phyloP scores from a whole-genome alignment of 2,113 vertebrate species.

The Gambusia holbrooki region DNA sequence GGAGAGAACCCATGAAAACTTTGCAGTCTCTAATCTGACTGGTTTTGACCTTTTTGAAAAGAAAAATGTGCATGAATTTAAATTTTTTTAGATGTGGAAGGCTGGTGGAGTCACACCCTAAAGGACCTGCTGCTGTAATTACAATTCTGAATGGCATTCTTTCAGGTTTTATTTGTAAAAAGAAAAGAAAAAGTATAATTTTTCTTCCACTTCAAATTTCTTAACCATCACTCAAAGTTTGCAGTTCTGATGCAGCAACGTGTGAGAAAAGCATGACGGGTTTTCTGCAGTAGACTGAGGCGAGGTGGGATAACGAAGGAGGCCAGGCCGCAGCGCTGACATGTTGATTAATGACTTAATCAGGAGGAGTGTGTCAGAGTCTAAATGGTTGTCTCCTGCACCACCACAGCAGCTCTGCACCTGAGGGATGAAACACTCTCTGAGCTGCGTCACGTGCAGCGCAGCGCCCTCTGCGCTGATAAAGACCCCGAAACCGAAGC shows the following conservation, averaged over 20 bases:
- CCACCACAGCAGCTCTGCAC: conserved; percentile 37
- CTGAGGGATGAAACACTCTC: conserved; percentile 51
- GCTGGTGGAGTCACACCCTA: neutral
- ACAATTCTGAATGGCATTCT: neutral
- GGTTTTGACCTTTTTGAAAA: neutral
- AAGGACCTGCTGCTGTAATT: neutral
- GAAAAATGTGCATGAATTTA: neutral
- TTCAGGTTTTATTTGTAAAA: neutral
- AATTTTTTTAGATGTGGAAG: neutral
- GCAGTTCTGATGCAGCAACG: neutral
- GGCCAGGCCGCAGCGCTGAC: conserved; percentile 50
- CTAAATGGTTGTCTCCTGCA: conserved; percentile 48
- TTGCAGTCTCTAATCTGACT: neutral
- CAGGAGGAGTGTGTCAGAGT: conserved; percentile 58
- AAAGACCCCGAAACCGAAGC: conserved; percentile 14
- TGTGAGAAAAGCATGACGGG: neutral
- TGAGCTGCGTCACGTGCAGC: neutral
- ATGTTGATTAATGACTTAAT: conserved; percentile 72
- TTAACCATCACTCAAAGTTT: neutral
- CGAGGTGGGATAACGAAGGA: conserved; percentile 36
- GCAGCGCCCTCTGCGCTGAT: conserved; percentile 5
- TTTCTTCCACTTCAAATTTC: neutral
- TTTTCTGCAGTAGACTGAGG: conserved; percentile 38
- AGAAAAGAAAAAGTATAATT: neutral
- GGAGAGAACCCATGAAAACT: neutral